Base-by-base conservation (phyloP, 2,113 vertebrate genomes). In the Grus americana region DNA sequence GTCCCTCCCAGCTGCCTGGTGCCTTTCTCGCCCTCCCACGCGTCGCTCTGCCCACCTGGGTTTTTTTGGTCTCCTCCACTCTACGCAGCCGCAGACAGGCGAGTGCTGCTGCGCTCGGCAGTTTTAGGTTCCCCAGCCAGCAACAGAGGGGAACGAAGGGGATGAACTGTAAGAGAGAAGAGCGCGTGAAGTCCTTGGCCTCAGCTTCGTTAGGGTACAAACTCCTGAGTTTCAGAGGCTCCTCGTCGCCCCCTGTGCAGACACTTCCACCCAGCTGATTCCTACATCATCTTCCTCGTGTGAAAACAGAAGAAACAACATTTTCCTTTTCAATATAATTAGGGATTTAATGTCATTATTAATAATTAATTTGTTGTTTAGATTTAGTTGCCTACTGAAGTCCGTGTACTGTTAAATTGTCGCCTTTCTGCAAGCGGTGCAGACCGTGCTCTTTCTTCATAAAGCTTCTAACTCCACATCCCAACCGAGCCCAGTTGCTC, bases 91-190 rank as follows among this genome's bases (percentile, higher is more conserved):
- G 19, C 34, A n/a, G 8, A 26, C 23, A 49, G 15, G 44, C 0
- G 1, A 58, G 49, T 1, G 5, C 12, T 27, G 49, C 62, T 18
- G 82, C 59, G 11, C 44, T 80, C 52, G 11, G 79, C 55, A 20
- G 6, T 42, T 66, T 50, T 24, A 23, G 46, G 54, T 66, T 89
- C 65, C 38, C 44, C 55, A 29, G 24, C 21, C 42, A 52, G 9
- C 1, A 17, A 15, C 2, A 30, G 44, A n/a, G 9, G 24, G n/a
- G 52, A 71, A 49, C 30, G 36, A 47, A 27, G 0, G 1, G 40
- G 75, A 30, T 49, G 22, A 34, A 54, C 54, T 3, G 2, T 3
- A 11, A 61, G 44, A 36, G 58, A 54, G 58, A 66, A 15, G 40
- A 71, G 27, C 46, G n/a, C 16, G 6, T 17, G n/a, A 59, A 79